Conservation (phyloP, 2,797 vertebrate genomes). For the Denticeps clupeoides region DNA sequence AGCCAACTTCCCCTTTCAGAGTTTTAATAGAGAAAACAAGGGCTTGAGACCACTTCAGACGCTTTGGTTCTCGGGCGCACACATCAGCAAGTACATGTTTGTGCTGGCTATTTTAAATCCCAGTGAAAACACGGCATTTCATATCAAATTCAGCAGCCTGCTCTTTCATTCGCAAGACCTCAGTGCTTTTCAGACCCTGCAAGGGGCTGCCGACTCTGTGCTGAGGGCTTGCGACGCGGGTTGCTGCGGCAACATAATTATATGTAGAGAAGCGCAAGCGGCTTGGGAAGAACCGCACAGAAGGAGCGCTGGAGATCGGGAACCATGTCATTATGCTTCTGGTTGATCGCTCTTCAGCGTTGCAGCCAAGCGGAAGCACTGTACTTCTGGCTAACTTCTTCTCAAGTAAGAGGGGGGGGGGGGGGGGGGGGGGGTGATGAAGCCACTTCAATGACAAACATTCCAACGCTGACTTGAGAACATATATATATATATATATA, state of each 20-base stretch:
- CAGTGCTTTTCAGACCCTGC: no score
- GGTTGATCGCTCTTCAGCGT: conserved; percentile 62
- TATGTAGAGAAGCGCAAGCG: conserved; percentile 44
- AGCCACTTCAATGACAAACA: no score
- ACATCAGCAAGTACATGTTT: background rate
- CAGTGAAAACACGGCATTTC: no score
- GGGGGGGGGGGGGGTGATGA: no score
- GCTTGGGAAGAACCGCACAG: conserved; percentile 8
- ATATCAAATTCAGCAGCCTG: no score
- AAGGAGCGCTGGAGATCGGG: conserved; percentile 29
- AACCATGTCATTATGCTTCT: conserved; percentile 63
- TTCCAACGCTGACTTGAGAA: no score
- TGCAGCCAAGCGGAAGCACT: conserved; percentile 30
- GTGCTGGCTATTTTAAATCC: no score
- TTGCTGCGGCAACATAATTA: conserved; percentile 65
- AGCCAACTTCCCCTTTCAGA: conserved; percentile 41
- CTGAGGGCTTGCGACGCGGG: conserved; percentile 38
- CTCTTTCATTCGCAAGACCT: no score
- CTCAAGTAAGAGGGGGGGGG: no score
- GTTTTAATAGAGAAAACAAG: conserved; percentile 36
- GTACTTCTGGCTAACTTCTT: conserved; percentile 9
- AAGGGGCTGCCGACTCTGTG: conserved; percentile 24
- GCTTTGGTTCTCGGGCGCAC: background rate
- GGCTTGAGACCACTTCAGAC: conserved; percentile 8
- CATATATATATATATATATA: no score